These are phyloP conservation scores for Perodicticus potto DNA, from an alignment of 2,797 vertebrate genomes.

Conservation along the genomic window DNA sequence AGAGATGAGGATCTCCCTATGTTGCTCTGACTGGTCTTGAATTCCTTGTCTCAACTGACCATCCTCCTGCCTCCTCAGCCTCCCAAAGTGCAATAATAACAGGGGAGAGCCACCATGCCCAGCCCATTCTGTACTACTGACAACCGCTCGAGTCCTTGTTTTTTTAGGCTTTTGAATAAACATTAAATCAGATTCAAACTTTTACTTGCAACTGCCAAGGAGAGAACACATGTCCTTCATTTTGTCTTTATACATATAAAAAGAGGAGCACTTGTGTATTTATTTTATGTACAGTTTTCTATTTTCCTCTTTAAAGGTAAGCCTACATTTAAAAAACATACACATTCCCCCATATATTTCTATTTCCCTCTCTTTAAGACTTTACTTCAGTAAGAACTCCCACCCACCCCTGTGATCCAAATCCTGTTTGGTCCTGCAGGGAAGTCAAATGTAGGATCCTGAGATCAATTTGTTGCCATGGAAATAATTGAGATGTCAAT, in stretches of 20 bases:
- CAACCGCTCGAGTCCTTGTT: not conserved
- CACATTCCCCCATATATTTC: constrained; percentile 63
- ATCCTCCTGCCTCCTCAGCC: not conserved
- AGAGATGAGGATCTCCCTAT: not conserved
- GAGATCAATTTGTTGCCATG: constrained; percentile 83
- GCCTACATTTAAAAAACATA: not conserved
- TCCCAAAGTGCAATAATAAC: not conserved
- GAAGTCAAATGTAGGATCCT: constrained; percentile 82
- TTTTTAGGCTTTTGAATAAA: not conserved
- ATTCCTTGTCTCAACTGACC: not conserved
- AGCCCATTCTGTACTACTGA: not conserved
- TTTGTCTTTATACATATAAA: not conserved
- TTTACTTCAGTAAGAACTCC: constrained; percentile 68
- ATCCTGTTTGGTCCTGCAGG: constrained; percentile 79
- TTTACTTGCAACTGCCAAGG: not conserved
- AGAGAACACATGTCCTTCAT: not conserved
- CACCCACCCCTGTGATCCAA: constrained; percentile 70
- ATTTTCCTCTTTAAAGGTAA: constrained; percentile 13
- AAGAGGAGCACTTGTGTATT: not conserved
- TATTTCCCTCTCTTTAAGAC: constrained; percentile 58
- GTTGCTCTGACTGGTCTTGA: not conserved
- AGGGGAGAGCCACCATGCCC: not conserved
- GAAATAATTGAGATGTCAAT: constrained; percentile 83
- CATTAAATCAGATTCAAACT: constrained; percentile 44
- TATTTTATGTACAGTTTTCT: not conserved